These are phyloP conservation scores for Phyllostomus hastatus DNA, from an alignment of 2,113 vertebrate genomes.

Conservation along the genomic window DNA sequence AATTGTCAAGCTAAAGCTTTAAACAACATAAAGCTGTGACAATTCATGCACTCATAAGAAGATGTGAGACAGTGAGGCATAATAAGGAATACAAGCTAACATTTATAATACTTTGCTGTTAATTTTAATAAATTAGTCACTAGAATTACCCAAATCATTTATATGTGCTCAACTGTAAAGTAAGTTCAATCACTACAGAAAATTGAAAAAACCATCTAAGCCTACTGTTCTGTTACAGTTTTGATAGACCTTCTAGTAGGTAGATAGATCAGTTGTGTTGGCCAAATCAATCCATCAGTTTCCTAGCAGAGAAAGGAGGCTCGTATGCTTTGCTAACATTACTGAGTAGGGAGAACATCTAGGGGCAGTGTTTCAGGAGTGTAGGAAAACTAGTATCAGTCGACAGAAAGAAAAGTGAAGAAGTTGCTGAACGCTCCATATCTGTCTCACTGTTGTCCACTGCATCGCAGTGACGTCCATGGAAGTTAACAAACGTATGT, in stretches of 20 bases:
- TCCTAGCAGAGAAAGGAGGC: background rate
- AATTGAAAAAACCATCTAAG: background rate
- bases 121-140: background rate
- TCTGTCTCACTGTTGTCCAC: background rate
- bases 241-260: background rate
- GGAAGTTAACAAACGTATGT: background rate
- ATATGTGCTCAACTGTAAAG: background rate
- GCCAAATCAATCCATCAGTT: background rate
- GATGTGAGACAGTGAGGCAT: background rate
- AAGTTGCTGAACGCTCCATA: background rate
- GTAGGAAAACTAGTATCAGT: background rate
- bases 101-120: background rate
- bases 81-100: background rate
- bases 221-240: background rate
- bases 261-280: background rate
- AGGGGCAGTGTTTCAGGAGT: background rate
- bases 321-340: background rate
- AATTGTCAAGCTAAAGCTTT: background rate
- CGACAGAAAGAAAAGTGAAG: background rate
- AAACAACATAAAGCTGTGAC: background rate
- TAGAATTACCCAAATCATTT: background rate
- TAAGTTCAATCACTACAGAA: background rate
- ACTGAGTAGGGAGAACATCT: background rate
- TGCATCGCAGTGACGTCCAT: background rate
- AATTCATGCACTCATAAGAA: background rate